A percentile compares a stretch with the other conserved stretches of the same genome.
These are phyloP conservation scores for Drosophila anceps DNA, from an alignment of 2,888 invertebrate species.

Conservation along the genomic window DNA sequence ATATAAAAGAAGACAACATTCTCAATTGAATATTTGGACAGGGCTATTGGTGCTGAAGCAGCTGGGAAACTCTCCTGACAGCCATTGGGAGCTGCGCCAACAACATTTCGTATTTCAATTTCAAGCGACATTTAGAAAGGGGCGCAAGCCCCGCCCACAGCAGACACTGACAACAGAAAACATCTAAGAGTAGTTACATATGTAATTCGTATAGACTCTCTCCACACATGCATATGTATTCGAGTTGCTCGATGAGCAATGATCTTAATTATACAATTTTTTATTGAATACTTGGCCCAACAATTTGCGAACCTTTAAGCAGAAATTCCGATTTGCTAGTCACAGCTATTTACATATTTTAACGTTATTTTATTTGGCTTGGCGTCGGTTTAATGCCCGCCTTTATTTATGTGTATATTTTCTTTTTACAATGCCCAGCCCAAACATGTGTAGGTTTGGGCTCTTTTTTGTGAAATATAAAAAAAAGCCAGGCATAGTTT, in stretches of 20 bases:
- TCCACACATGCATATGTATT: constrained; percentile 39
- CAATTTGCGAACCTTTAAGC: constrained; percentile 19
- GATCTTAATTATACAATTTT: neutral
- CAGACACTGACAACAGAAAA: neutral
- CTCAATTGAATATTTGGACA: constrained; percentile 49
- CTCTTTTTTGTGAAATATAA: constrained; percentile 27
- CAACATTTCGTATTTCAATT: constrained; percentile 41
- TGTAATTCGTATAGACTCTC: neutral
- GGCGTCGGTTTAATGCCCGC: constrained; percentile 33
- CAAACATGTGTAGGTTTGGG: constrained; percentile 26
- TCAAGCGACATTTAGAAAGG: constrained; percentile 13
- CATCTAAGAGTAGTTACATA: neutral
- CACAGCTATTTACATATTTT: constrained; percentile 57
- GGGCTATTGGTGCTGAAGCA: constrained; percentile 4
- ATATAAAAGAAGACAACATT: constrained; percentile 9
- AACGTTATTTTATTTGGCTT: constrained; percentile 27
- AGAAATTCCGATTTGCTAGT: constrained; percentile 5
- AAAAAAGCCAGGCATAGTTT: constrained; percentile 51
- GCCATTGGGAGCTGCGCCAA: neutral
- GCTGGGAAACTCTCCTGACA: constrained; percentile 10
- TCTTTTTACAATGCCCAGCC: constrained; percentile 14
- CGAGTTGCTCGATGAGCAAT: too few species aligned
- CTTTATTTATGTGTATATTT: constrained; percentile 46
- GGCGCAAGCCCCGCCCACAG: neutral
- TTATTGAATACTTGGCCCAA: neutral